Base-by-base conservation (phyloP, 2,797 vertebrate species). In the Tapera naevia region DNA sequence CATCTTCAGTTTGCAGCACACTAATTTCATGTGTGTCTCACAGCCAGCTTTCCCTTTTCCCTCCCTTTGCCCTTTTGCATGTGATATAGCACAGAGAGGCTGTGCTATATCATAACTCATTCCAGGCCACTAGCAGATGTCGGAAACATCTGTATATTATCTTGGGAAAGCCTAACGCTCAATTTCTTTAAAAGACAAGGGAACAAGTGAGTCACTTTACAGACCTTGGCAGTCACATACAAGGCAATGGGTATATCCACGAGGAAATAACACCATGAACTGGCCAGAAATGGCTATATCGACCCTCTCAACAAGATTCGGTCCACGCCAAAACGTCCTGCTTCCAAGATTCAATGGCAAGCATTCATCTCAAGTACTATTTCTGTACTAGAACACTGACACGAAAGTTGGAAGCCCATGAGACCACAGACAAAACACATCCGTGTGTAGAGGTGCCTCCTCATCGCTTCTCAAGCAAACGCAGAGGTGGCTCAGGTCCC, bases 181-280 rank as follows among this genome's bases (percentile, higher is more conserved):
- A 30, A 45, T 88, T 94, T 94, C 66, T 84, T 84, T 58, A 43
- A 24, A 83, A 88, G 57, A 87, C 73, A 79, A 3, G 8, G 89
- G 86, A 95, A 50, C 24, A 75, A 88, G 27, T 84, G 90, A 94
- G 83, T 84, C 91, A 91, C 64, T 85, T 84, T 53, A 81, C 62
- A 66, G 64, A 94, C 62, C 66, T 32, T 81, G 80, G 90, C 88
- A 94, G 73, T 39, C 39, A 33, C 50, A 61, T 19, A 73, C 56
- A 90, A 91, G 58, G 54, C 73, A 91, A 75, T 3, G 73, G 58
- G 28, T 66, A 90, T 2, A 62, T 90, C 78, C 90, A 79, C 74
- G 35, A 94, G 88, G 74, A 95, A 94, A 64, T 69, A 88, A 86
- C 83, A 89, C 64, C 90, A 91, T 23, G 15, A 86, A 86, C 46